These are phyloP conservation scores for Nasonia oneida DNA, from an alignment of 2,888 invertebrate genomes.

Conservation along the genomic window DNA sequence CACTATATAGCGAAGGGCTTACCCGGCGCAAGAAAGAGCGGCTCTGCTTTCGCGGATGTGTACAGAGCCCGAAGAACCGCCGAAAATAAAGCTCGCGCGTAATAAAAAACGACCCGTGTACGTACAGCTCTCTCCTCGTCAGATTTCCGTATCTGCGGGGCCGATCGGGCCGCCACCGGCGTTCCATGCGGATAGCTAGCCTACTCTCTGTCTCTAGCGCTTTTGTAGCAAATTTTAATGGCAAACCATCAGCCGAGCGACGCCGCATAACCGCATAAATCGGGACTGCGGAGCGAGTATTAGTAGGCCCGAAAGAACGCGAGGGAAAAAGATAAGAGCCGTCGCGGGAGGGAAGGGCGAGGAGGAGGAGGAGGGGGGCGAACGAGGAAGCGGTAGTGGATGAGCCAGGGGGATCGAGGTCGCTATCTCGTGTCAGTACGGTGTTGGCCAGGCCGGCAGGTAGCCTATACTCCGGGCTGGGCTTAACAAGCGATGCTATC, in stretches of 20 bases:
- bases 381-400: constrained; percentile 60
- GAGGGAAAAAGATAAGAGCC: constrained; percentile 45
- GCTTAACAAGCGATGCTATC: constrained; percentile 79
- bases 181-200: constrained; percentile 32
- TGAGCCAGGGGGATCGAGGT: constrained; percentile 63
- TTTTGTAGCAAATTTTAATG: constrained; percentile 36
- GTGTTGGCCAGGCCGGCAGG: constrained; percentile 69
- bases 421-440: constrained; percentile 74
- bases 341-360: neutral
- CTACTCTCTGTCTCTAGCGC: neutral
- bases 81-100: neutral
- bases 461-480: constrained; percentile 66
- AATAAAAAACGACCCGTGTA: neutral
- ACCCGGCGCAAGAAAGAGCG: neutral
- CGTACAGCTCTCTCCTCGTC: neutral
- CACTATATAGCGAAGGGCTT: neutral
- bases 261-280: constrained; percentile 28
- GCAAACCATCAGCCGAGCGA: neutral
- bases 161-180: neutral
- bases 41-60: neutral
- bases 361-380: constrained; percentile 15
- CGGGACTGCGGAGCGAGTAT: neutral
- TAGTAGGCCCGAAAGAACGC: constrained; percentile 50
- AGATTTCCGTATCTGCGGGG: neutral
- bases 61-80: neutral